These are phyloP conservation scores for Eilema griseolum DNA, from an alignment of 2,888 invertebrate species.

Conservation along the genomic window DNA sequence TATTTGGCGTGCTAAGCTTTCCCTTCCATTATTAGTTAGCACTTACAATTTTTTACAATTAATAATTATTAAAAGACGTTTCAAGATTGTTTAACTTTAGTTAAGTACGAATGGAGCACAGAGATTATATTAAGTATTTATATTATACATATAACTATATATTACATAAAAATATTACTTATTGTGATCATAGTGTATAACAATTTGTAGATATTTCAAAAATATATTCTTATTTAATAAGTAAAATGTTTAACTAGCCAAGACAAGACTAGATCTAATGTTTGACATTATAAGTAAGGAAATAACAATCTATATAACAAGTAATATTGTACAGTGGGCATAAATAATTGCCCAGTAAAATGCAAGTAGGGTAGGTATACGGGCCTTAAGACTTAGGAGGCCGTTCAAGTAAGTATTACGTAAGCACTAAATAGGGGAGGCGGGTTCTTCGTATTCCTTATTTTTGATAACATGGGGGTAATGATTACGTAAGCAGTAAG, in stretches of 20 bases:
- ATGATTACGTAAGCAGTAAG: too few species aligned
- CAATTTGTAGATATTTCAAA: neutral
- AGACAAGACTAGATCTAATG: neutral
- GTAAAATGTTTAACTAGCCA: neutral
- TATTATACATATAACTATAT: neutral
- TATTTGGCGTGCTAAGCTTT: too few species aligned
- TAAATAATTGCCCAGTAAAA: neutral
- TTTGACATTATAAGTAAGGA: neutral
- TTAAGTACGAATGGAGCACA: too few species aligned
- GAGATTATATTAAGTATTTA: too few species aligned
- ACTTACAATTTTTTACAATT: too few species aligned
- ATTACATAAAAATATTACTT: neutral
- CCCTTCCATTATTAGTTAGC: too few species aligned
- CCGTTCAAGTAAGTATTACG: too few species aligned
- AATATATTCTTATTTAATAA: neutral
- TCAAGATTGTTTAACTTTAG: too few species aligned
- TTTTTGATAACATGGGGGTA: too few species aligned
- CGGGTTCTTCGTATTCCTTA: too few species aligned
- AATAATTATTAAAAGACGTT: too few species aligned
- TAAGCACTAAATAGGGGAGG: too few species aligned
- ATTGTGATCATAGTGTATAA: neutral
- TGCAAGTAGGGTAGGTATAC: neutral
- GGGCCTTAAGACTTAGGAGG: neutral
- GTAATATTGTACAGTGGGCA: neutral
- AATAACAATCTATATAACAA: neutral